Evolutionary conservation across 2,797 vertebrate species (phyloP).

Genomic region (Intellagama lesueurii): DNA sequence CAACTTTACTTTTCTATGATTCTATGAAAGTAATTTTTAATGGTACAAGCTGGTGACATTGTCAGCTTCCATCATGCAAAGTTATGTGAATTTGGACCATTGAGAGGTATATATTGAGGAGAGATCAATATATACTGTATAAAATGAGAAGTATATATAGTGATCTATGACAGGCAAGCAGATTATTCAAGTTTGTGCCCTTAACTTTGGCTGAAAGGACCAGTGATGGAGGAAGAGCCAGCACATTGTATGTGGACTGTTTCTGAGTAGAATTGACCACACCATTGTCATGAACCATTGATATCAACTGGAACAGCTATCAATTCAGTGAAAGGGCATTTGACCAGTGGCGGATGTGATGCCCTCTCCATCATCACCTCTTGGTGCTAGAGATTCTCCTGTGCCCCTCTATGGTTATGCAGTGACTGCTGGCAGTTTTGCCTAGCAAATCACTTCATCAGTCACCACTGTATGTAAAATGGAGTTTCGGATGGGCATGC

Average conservation of each 20-base stretch:
- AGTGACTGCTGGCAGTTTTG: neutral
- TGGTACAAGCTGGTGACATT: too few species aligned
- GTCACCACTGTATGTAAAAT: too few species aligned
- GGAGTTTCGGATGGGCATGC: too few species aligned
- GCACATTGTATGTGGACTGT: neutral
- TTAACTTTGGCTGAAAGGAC: neutral
- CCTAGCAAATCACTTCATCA: neutral
- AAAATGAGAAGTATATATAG: too few species aligned
- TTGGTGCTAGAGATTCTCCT: neutral
- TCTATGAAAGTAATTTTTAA: too few species aligned
- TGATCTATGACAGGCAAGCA: too few species aligned
- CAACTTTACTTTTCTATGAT: too few species aligned
- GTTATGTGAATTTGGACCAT: too few species aligned
- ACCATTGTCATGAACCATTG: neutral
- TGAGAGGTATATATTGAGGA: too few species aligned
- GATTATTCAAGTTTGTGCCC: too few species aligned
- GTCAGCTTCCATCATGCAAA: too few species aligned
- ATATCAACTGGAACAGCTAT: neutral
- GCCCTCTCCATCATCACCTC: neutral
- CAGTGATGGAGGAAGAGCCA: neutral
- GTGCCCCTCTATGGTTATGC: neutral
- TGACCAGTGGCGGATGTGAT: neutral
- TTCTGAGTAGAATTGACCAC: neutral
- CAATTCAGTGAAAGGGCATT: neutral
- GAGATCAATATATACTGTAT: too few species aligned